Conservation (phyloP, 2,797 vertebrate species). For the Brotula barbata region DNA sequence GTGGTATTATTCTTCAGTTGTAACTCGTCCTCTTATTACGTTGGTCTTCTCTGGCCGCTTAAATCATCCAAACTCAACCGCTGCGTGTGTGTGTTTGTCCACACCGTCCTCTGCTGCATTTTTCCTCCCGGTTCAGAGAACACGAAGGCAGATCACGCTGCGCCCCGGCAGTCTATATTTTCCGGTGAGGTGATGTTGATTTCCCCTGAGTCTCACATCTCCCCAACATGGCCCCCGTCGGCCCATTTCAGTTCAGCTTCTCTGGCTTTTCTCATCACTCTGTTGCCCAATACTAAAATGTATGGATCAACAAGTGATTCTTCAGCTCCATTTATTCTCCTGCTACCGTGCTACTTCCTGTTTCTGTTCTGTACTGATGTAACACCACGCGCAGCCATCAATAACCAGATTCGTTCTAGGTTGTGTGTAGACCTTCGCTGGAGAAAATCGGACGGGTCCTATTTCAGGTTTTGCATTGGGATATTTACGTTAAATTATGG, state of each 20-base stretch:
- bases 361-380: conserved; percentile 2
- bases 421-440: conserved; percentile 1
- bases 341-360: conserved; percentile 4
- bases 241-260: conserved; percentile 28
- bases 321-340: conserved; percentile 11
- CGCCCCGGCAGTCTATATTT: background rate
- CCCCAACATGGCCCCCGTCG: conserved; percentile 15
- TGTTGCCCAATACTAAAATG: conserved; percentile 26
- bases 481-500: conserved; percentile 30
- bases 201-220: conserved; percentile 52
- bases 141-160: conserved; percentile 16
- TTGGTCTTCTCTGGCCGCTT: conserved; percentile 22
- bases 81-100: conserved; percentile 33
- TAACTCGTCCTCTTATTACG: too few species aligned
- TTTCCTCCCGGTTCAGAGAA: conserved; percentile 18
- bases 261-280: conserved; percentile 38
- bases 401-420: too few species aligned
- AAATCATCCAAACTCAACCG: conserved; percentile 22
- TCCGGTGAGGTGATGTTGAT: conserved; percentile 35
- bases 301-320: conserved; percentile 28
- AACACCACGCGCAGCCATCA: conserved; percentile 20
- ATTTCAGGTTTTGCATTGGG: conserved; percentile 33
- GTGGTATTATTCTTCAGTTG: too few species aligned
- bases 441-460: too few species aligned
- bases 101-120: conserved; percentile 10